Evolutionary conservation across 2,888 invertebrate species (phyloP), one percentile per base, ranked within the genome.

Genomic region (Axea sp.): DNA sequence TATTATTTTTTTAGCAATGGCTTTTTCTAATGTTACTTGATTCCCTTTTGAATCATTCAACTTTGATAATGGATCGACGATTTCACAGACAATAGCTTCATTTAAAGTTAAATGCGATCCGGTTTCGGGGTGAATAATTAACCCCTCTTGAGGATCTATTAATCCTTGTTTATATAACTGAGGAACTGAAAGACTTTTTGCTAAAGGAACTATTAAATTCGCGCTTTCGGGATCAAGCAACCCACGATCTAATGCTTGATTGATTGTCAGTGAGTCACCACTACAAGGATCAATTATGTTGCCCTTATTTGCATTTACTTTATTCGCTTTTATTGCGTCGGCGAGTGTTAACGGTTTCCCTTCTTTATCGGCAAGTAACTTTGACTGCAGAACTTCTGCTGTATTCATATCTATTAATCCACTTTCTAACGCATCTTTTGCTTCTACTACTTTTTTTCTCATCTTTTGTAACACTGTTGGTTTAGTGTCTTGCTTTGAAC

Each of bases 121-220:
- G 12, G 95, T 94, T 88, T 96, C 96, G 1, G 96, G 96, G 87
- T 96, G 96, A 77, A 97, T 91, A 67, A 96, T 92, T 88, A 93
- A 93, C 73, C 92, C 91, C 7, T 92, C 91, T 19, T 88, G 87
- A 2, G 92, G 91, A 84, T 95, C 94, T 77, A 97, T 91, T 22
- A 97, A 90, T 41, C 97, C 98, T 88, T 96, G 96, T 76, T 93
- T 91, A 75, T 95, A 91, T 35, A 97, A 90, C 88, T 96, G 95
- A 5, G 95, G 93, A 78, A 97, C 90, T 0, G 95, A 93, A 8
- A 96, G 88, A 84, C 94, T 94, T 83, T 92, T 92, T 35, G 93
- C 95, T 68, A 96, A 87, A 14, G 96, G 96, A 78, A 96, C 90
- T 19, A 96, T 88, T 73, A 96, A 88, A 83, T 94, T 93, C 43